Base-by-base conservation (phyloP, 2,888 invertebrate genomes). In the Lordiphosa fenestrarum region DNA sequence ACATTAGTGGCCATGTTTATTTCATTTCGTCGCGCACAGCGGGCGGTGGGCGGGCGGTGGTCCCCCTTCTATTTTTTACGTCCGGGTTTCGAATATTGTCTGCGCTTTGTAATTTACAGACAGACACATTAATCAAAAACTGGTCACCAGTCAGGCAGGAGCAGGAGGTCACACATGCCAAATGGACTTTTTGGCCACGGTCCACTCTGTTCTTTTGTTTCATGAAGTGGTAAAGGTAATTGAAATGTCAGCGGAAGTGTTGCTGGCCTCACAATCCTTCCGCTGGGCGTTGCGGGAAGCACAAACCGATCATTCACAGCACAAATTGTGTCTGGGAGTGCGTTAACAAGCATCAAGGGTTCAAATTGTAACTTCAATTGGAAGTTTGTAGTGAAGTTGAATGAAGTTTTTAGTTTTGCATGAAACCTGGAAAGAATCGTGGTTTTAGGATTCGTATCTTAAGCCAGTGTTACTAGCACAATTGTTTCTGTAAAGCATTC, bases 51-150 rank as follows among this genome's bases (percentile, higher is more conserved):
- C 71, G 57, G 72, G 68, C 15, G 15, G 15, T 15, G 15, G 7
- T 13, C n/a, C 49, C 6, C 38, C n/a, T 9, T 15, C 13, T 21
- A 6, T 40, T 33, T 19, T 15, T 36, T 47, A 25, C 10, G 25
- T 58, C 57, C 53, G 53, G 67, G 56, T 60, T 71, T 67, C 61
- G 71, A 69, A 65, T 66, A 69, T 70, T 76, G 84, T 82, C 80
- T 81, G 84, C 81, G 80, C 74, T 85, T 87, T 87, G 86, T 86
- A 88, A 87, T 87, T 87, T 86, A 76, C 80, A 71, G 86, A 30
- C 88, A 87, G 87, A 87, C 88, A 87, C 87, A 87, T 88, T 87
- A 87, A 87, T 87, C 88, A 87, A 87, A 88, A 86, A 88, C 87
- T 84, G 80, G 82, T 78, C 52, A 36, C 46, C 46, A 53, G 55